Evolutionary conservation across 2,888 invertebrate species (phyloP), one percentile per base, ranked within the genome.

Genomic region (Limnephilus lunatus): DNA sequence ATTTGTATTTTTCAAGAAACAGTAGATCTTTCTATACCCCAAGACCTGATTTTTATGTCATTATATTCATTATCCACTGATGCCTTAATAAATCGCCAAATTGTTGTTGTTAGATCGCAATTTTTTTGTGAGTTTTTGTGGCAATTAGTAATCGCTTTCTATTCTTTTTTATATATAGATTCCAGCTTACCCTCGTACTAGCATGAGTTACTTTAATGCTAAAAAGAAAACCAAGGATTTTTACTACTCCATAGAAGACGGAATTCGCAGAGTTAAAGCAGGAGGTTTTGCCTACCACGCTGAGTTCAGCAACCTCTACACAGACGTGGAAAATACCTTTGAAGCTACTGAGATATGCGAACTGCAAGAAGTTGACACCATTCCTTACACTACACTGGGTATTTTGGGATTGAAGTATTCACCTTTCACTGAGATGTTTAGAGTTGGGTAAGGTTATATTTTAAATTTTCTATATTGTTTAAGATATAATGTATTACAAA

Each of bases 281-380:
- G 93, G 93, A 44, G 93, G 92, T 0, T 93, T 93, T 83, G 93
- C 93, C 31, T 93, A 88, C 35, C 93, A 93, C 48, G 92, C 93
- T 12, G 93, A 93, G 81, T 93, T 80, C 48, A 93, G 90, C 68
- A 35, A 81, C 15, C 31, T 93, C 0, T 93, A 93, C 68, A 48
- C 90, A 3, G 44, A 91, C 9, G 92, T 93, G 44, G 92, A 92
- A 85, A 90, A 93, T 44, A 92, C 92, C 9, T 93, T 93, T 90
- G 92, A 93, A 92, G 91, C 93, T 7, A 92, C 93, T 2, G 92
- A 93, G 85, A 93, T 93, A 30, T 93, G 93, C 81, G 93, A 93
- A 92, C 90, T 93, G 11, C 93, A 93, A 86, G 93, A 93, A 92
- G 93, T 93, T 9, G 93, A 92, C 39, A 92, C 93, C 2, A 93